Evolutionary conservation across 35 echinoderm and acorn worm species (phyloP).

Genomic region (Anneissia japonica): DNA sequence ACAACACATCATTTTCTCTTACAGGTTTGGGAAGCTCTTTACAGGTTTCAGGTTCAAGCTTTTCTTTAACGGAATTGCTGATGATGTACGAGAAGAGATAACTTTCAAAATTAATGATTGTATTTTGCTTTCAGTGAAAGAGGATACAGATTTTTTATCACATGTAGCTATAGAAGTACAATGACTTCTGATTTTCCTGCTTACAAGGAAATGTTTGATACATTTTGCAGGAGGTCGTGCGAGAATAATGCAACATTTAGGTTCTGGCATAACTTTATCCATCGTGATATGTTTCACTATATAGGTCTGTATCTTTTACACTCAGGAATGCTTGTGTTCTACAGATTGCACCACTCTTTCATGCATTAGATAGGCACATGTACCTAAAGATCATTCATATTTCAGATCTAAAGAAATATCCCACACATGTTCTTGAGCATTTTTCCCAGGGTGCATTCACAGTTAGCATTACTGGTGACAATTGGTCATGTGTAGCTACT

Average conservation of each 20-base stretch:
- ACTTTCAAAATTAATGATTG: not conserved
- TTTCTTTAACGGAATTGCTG: not conserved
- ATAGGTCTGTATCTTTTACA: constrained; percentile 31
- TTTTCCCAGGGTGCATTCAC: not conserved
- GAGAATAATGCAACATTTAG: constrained; percentile 32
- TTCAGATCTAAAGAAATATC: not conserved
- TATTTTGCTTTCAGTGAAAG: not conserved
- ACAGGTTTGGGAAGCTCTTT: constrained; percentile 39
- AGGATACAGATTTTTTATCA: not conserved
- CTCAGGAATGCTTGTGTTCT: constrained; percentile 12
- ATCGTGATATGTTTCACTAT: constrained; percentile 47
- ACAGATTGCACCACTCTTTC: constrained; percentile 10
- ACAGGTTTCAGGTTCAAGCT: not conserved
- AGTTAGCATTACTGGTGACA: constrained; percentile 5
- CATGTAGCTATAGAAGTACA: not conserved
- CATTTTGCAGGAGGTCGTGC: not conserved
- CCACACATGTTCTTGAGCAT: not conserved
- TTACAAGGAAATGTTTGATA: not conserved
- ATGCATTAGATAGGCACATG: constrained; percentile 14
- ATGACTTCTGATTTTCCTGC: not conserved
- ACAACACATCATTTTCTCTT: constrained; percentile 41
- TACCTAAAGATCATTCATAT: constrained; percentile 6
- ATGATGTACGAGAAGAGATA: not conserved
- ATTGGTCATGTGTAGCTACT: not conserved
- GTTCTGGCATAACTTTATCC: constrained; percentile 51